Percentiles rank a stretch among this genome's conserved stretches.
phyloP scores from a whole-genome alignment of 2,888 invertebrate species.

The Choristoneura rosaceana region DNA sequence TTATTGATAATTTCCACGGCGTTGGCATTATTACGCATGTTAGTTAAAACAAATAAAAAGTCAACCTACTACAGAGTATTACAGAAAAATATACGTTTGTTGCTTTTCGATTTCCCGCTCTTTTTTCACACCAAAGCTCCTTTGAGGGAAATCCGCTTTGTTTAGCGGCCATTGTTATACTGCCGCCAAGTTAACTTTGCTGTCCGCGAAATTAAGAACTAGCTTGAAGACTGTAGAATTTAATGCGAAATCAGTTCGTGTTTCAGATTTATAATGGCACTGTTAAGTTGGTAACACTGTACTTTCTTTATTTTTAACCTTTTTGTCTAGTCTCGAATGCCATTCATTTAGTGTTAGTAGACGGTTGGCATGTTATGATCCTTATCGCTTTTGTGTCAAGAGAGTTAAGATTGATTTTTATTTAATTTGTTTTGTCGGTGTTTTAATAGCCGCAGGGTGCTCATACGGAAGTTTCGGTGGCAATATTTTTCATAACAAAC shows the following conservation, averaged over 20 bases:
- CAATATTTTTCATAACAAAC: conserved; percentile 6
- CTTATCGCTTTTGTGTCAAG: conserved; percentile 26
- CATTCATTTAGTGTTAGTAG: conserved; percentile 51
- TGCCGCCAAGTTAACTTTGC: conserved; percentile 38
- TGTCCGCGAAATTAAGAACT: conserved; percentile 22
- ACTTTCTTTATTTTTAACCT: conserved; percentile 58
- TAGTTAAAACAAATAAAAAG: neutral
- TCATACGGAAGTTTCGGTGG: conserved; percentile 4
- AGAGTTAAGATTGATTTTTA: conserved; percentile 23
- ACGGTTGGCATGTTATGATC: conserved; percentile 33
- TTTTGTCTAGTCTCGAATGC: conserved; percentile 51
- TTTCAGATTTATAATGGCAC: conserved; percentile 1
- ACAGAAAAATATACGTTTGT: conserved; percentile 38
- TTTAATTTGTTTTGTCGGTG: conserved; percentile 12
- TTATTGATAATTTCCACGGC: neutral
- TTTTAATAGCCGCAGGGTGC: conserved; percentile 18
- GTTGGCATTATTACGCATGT: neutral
- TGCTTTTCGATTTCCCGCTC: conserved; percentile 45
- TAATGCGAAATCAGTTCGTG: conserved; percentile 13
- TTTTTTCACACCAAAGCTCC: conserved; percentile 53
- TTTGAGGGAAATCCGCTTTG: conserved; percentile 58
- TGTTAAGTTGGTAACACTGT: conserved; percentile 30
- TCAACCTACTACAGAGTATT: conserved; percentile 10
- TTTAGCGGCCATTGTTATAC: conserved; percentile 54
- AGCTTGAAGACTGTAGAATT: conserved; percentile 8